Evolutionary conservation across 2,888 invertebrate genomes (phyloP), one percentile per base, ranked within the genome.

Genomic region (Spatulosminthurus flaviceps): DNA sequence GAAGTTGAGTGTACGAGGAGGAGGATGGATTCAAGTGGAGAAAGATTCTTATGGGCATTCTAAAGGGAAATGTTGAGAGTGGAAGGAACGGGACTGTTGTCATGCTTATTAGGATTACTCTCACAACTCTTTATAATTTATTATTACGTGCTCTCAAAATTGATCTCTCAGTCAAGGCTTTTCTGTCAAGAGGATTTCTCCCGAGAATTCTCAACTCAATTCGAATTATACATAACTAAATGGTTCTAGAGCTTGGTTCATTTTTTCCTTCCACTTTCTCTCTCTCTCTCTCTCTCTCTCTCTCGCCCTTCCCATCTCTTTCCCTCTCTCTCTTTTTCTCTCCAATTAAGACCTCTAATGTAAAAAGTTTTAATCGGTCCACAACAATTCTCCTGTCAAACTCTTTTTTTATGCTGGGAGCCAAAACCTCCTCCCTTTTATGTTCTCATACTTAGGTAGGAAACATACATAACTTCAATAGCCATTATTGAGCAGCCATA

Each of bases 311-410:
- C n/a, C 1, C 69, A 0, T 22, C 71, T 71, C 22, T 5, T 22
- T 71, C 22, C 22, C n/a, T 51, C 22, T 51, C 28, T 26, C 51
- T 72, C n/a, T 51, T 51, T 19, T 19, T 64, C 13, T 22, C 51
- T 51, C 51, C 51, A 29, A 70, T 70, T 70, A 70, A 70, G 70
- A 70, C 70, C 21, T 70, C 24, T 70, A 70, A 70, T 70, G 70
- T 70, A 70, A 41, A 70, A 70, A 70, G 41, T 70, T 70, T 70
- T 70, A 70, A 70, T 70, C 64, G 64, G 11, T 26, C 22, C 64
- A 64, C 22, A 64, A 64, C 64, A 64, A 64, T 64, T 64, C 64
- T 21, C 13, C n/a, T 64, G n/a, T 51, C 51, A 51, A 51, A 51
- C 51, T 51, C 34, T 34, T 34, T 34, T n/a, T 34, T 34, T 34